Percentiles rank a stretch among this genome's conserved stretches.
Conservation (phyloP, 1,140 invertebrate genomes). For the Wiebesia pumilae region DNA sequence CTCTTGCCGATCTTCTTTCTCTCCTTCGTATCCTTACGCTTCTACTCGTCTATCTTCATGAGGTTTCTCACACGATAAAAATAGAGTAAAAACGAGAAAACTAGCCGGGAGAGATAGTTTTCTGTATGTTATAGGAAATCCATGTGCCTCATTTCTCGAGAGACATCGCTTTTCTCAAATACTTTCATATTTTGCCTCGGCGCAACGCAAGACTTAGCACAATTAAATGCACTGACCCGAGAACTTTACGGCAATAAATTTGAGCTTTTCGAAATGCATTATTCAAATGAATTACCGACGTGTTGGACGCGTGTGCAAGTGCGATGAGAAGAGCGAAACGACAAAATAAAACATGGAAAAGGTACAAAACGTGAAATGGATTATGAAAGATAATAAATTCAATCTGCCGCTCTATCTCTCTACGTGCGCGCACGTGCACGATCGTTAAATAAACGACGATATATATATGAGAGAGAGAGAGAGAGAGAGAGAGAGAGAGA, state of each 20-base stretch:
- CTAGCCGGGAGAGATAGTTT: conserved; percentile 1
- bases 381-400: conserved; percentile 51
- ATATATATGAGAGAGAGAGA: neutral
- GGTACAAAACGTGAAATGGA: conserved; percentile 37
- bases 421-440: conserved; percentile 33
- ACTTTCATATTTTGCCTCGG: neutral
- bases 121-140: conserved; percentile 44
- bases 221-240: conserved; percentile 36
- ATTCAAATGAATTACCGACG: conserved; percentile 40
- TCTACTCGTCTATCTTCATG: neutral
- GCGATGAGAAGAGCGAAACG: conserved; percentile 6
- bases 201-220: neutral
- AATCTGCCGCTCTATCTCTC: conserved; percentile 21
- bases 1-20: neutral
- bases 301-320: neutral
- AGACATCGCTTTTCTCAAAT: neutral
- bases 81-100: neutral
- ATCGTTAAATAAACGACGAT: conserved; percentile 35
- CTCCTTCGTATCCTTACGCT: neutral
- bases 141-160: conserved; percentile 8
- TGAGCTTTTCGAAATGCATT: conserved; percentile 47
- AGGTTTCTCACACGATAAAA: neutral
- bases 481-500: neutral
- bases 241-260: conserved; percentile 24
- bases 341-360: conserved; percentile 38